Conservation (phyloP, 2,888 invertebrate species). For the Phorcus lineatus region DNA sequence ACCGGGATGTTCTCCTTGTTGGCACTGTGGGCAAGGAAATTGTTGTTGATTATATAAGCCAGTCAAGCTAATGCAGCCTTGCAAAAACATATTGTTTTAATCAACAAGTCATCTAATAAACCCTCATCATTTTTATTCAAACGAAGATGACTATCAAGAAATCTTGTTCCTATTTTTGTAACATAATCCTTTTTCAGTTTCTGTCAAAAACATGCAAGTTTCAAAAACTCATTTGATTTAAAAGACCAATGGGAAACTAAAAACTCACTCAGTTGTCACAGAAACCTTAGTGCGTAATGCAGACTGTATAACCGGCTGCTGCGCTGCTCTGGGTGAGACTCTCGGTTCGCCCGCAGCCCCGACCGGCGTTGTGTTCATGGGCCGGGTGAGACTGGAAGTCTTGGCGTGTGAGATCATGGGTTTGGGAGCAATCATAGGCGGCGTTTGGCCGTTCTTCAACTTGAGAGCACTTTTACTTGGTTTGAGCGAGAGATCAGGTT, state of each 20-base stretch:
- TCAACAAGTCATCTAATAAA: too few species aligned
- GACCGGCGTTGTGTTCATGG: background rate
- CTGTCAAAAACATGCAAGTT: too few species aligned
- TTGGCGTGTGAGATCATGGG: conserved; percentile 4
- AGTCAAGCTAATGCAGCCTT: too few species aligned
- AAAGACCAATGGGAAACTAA: background rate
- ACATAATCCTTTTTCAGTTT: too few species aligned
- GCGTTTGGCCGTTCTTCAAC: conserved; percentile 39
- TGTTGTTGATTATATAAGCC: too few species aligned
- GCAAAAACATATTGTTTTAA: too few species aligned
- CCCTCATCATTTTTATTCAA: too few species aligned
- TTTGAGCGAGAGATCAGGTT: conserved; percentile 75
- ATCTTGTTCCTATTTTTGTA: too few species aligned
- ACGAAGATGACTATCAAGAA: too few species aligned
- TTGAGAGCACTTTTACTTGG: conserved; percentile 76
- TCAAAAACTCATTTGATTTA: too few species aligned
- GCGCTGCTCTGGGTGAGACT: conserved; percentile 9
- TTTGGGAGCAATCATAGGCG: conserved; percentile 23
- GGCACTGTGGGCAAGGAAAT: too few species aligned
- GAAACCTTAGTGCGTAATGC: background rate
- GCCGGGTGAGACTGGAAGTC: conserved; percentile 22
- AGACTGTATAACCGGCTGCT: background rate
- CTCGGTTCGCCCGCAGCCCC: background rate
- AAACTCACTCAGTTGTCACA: conserved; percentile 34
- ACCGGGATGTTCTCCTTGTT: conserved; percentile 55